These are phyloP conservation scores for Mionectes macconnelli DNA, from an alignment of 2,113 vertebrate species.

Conservation along the genomic window DNA sequence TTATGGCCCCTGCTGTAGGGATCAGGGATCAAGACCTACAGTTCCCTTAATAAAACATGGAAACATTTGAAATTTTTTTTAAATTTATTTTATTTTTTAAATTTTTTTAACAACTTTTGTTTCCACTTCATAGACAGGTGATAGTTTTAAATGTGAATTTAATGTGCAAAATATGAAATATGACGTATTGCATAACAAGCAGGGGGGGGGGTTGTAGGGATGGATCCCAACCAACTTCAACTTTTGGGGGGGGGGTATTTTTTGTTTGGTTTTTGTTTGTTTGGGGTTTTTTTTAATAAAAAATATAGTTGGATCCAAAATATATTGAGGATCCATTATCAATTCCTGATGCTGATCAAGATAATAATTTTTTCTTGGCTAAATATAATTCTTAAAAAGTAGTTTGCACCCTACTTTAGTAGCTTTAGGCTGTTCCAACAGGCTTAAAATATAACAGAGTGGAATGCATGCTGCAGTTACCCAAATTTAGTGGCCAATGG, in stretches of 20 bases:
- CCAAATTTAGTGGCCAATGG: not conserved
- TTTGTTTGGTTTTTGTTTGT: not conserved
- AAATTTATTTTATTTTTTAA: not conserved
- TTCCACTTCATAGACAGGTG: not conserved
- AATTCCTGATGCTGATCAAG: not conserved
- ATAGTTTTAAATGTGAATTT: not conserved
- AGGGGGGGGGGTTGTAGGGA: not conserved
- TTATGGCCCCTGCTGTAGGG: not conserved
- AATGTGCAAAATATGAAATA: not conserved
- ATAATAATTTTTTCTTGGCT: not conserved
- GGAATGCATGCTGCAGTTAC: not conserved
- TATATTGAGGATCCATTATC: not conserved
- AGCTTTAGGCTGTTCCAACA: not conserved
- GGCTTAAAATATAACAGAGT: not conserved
- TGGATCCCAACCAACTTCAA: not conserved
- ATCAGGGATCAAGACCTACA: not conserved
- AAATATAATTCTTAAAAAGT: not conserved
- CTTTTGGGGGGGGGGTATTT: not conserved
- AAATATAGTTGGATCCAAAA: not conserved
- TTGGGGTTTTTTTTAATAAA: not conserved
- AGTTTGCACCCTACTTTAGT: not conserved
- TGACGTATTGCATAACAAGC: not conserved
- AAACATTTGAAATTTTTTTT: rapidly evolving
- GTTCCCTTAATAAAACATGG: not conserved
- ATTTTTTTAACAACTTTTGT: not conserved